Conservation (phyloP, 1,140 invertebrate genomes). For the Periplaneta americana region DNA sequence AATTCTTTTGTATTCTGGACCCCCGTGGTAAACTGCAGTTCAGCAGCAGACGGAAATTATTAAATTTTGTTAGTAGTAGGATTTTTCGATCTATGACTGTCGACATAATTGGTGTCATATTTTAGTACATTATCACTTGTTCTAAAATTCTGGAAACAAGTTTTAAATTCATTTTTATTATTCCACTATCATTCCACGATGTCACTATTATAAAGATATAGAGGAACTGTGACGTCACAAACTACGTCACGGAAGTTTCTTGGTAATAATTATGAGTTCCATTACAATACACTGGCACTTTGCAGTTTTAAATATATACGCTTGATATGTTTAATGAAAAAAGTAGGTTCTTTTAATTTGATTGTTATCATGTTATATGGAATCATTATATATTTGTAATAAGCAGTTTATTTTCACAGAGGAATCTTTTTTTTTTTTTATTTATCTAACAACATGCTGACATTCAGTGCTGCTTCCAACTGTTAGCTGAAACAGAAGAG, state of each 20-base stretch:
- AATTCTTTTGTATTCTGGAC: no score
- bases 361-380: background rate
- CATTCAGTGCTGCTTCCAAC: conserved; percentile 60
- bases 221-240: background rate
- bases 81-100: no score
- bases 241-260: background rate
- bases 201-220: no score
- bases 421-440: background rate
- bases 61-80: no score
- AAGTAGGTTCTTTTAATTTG: background rate
- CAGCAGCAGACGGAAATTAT: no score
- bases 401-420: background rate
- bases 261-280: background rate
- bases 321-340: background rate
- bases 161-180: no score
- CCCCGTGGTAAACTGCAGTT: no score
- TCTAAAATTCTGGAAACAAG: no score
- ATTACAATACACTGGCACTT: background rate
- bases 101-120: no score
- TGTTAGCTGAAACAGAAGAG: conserved; percentile 49
- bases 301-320: background rate
- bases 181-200: no score
- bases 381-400: background rate
- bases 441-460: background rate
- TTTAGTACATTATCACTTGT: no score